Evolutionary conservation across 1,140 invertebrate genomes (phyloP).

Genomic region (Scaptomyza montana): DNA sequence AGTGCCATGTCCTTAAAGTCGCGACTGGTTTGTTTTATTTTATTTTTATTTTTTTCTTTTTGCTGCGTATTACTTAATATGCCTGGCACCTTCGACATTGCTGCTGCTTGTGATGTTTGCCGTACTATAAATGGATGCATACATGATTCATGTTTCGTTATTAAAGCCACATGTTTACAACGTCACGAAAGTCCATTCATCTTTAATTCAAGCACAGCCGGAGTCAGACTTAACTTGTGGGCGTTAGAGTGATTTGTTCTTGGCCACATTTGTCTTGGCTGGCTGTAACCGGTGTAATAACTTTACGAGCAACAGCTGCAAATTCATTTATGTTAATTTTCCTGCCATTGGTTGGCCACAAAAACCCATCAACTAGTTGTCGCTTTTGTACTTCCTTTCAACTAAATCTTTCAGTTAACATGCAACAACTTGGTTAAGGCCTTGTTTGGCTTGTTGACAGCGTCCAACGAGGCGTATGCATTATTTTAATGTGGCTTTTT

Average conservation of each 20-base stretch:
- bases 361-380: slow-evolving; percentile 55
- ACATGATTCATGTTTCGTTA: slow-evolving; percentile 77
- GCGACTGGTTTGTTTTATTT: not conserved
- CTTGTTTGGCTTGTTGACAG: slow-evolving; percentile 57
- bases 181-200: slow-evolving; percentile 50
- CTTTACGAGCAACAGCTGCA: slow-evolving; percentile 72
- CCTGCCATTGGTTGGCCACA: slow-evolving; percentile 64
- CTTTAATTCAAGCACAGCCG: slow-evolving; percentile 56
- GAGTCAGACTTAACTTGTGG: slow-evolving; percentile 58
- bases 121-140: slow-evolving; percentile 28
- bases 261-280: slow-evolving; percentile 62
- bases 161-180: slow-evolving; percentile 58
- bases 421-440: slow-evolving; percentile 41
- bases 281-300: slow-evolving; percentile 41
- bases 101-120: slow-evolving; percentile 15
- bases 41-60: not conserved
- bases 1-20: slow-evolving; percentile 60
- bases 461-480: slow-evolving; percentile 69
- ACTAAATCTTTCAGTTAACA: slow-evolving; percentile 26
- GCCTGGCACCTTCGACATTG: slow-evolving; percentile 63
- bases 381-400: not conserved
- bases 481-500: slow-evolving; percentile 77
- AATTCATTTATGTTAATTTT: slow-evolving; percentile 81
- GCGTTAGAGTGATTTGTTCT: slow-evolving; percentile 65
- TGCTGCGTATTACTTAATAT: slow-evolving; percentile 70